Conservation (phyloP, 2,888 invertebrate genomes). For the Xylota sylvarum region DNA sequence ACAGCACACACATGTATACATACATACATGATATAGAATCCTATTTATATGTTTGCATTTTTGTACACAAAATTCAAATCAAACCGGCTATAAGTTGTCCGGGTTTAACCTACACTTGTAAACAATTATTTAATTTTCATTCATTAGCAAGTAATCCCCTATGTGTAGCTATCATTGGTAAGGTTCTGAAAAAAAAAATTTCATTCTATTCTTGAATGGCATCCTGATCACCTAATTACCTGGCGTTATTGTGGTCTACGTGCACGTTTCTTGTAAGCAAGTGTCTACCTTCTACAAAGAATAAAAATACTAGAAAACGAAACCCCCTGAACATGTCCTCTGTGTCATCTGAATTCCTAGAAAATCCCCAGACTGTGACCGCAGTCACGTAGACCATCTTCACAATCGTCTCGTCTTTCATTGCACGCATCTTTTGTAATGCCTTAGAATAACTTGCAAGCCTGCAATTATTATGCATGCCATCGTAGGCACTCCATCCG, state of each 20-base stretch:
- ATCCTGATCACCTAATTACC: not conserved
- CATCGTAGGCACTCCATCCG: not conserved
- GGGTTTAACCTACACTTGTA: not conserved
- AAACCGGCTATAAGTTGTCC: no score
- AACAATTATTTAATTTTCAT: not conserved
- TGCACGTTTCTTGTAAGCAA: slow-evolving; percentile 5
- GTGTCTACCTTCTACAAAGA: not conserved
- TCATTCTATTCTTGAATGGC: not conserved
- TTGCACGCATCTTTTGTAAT: slow-evolving; percentile 7
- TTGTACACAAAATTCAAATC: no score
- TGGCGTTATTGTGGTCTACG: slow-evolving; percentile 6
- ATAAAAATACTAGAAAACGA: not conserved
- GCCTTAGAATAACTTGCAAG: not conserved
- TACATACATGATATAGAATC: no score
- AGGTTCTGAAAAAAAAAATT: not conserved
- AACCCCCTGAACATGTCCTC: slow-evolving; percentile 3
- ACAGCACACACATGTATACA: no score
- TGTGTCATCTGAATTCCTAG: not conserved
- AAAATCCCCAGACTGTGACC: slow-evolving; percentile 23
- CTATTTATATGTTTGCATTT: not conserved
- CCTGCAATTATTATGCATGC: not conserved
- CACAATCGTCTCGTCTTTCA: not conserved
- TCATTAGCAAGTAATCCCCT: not conserved
- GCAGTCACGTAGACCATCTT: slow-evolving; percentile 30
- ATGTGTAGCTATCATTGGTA: not conserved